Conservation (phyloP, 1,140 invertebrate species). For the Leptinotarsa texana region DNA sequence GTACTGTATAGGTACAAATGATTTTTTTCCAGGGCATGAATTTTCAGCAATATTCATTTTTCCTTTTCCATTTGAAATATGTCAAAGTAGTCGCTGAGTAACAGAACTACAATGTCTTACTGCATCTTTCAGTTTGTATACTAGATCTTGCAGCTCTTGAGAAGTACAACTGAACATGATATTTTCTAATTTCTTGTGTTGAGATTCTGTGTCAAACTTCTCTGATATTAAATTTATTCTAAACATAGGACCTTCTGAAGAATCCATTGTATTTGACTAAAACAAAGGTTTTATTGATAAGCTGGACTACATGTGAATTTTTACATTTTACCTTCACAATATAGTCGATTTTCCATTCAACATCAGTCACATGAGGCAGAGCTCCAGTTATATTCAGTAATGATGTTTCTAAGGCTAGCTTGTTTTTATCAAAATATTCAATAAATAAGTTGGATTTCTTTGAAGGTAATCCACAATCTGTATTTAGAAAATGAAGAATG, state of each 20-base stretch:
- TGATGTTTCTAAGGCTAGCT: constrained; percentile 51
- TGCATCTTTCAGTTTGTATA: constrained; percentile 69
- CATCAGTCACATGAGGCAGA: constrained; percentile 66
- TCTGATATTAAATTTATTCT: constrained; percentile 55
- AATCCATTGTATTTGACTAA: constrained; percentile 56
- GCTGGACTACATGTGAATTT: constrained; percentile 1
- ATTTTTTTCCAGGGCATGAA: too few species aligned
- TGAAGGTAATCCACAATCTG: constrained; percentile 46
- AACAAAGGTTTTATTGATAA: constrained; percentile 40
- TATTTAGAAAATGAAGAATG: constrained; percentile 49
- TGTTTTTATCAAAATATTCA: constrained; percentile 53
- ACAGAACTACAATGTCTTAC: constrained; percentile 58
- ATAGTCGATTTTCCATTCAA: constrained; percentile 68
- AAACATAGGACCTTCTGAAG: constrained; percentile 54
- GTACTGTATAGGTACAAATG: too few species aligned
- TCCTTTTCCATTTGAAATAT: too few species aligned
- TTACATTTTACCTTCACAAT: constrained; percentile 57
- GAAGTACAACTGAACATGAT: constrained; percentile 65
- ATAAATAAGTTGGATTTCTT: constrained; percentile 52
- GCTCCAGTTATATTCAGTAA: constrained; percentile 58
- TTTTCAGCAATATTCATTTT: too few species aligned
- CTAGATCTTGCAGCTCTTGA: constrained; percentile 68
- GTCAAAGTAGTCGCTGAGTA: constrained; percentile 6
- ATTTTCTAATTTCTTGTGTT: constrained; percentile 55
- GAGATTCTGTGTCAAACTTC: constrained; percentile 52